phyloP scores from a whole-genome alignment of 2,113 vertebrate species.

The Pogona vitticeps region DNA sequence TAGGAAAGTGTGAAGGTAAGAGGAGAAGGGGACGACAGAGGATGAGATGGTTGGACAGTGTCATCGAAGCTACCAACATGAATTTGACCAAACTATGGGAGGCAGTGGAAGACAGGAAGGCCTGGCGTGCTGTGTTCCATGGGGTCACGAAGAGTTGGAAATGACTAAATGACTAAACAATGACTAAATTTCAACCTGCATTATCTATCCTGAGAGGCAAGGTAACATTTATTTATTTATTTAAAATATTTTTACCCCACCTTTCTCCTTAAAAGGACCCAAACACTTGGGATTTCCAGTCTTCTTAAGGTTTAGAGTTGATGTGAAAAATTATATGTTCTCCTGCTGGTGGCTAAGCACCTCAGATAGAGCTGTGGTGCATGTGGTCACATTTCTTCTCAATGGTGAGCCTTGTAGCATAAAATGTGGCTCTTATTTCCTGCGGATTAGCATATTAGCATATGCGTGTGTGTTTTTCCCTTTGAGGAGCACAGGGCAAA shows the following conservation, averaged over 20 bases:
- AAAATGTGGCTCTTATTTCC: slow-evolving; percentile 18
- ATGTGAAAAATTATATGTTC: background rate
- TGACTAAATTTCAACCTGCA: background rate
- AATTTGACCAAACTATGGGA: too few species aligned
- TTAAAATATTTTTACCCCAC: too few species aligned
- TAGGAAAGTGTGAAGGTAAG: too few species aligned
- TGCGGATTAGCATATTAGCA: background rate
- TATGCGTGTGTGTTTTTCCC: background rate
- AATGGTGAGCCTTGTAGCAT: background rate
- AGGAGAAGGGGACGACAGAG: too few species aligned
- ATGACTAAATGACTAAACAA: too few species aligned
- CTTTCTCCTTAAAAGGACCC: too few species aligned
- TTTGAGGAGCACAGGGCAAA: slow-evolving; percentile 5
- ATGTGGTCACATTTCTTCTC: slow-evolving; percentile 39
- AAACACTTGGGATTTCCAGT: background rate
- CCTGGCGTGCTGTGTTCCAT: too few species aligned
- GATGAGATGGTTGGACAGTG: too few species aligned
- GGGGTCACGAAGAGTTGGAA: too few species aligned
- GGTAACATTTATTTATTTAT: background rate
- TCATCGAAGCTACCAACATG: too few species aligned
- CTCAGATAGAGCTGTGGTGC: background rate
- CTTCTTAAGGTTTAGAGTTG: background rate
- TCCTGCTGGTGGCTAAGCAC: background rate
- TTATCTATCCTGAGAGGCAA: background rate
- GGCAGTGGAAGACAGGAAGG: too few species aligned